These are phyloP conservation scores for Batillaria attramentaria DNA, from an alignment of 1,140 invertebrate species.

Conservation along the genomic window DNA sequence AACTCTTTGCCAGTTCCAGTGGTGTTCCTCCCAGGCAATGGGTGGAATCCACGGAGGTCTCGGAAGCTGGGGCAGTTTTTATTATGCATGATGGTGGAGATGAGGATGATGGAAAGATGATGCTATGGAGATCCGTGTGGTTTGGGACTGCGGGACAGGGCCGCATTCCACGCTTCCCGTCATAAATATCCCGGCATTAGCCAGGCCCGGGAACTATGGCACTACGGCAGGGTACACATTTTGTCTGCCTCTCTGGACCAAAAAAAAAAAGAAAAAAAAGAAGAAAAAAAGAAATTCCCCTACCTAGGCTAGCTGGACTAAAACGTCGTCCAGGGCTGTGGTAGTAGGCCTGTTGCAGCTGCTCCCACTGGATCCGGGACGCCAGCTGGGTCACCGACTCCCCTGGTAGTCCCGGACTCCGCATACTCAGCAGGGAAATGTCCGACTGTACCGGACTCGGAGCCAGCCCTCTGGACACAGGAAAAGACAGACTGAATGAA, in stretches of 20 bases:
- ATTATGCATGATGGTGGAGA: too few relatives aligned
- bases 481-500: neutral
- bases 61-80: too few relatives aligned
- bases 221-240: neutral
- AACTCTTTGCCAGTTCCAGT: too few relatives aligned
- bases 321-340: conserved; percentile 52
- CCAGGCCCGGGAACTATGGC: neutral
- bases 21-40: too few relatives aligned
- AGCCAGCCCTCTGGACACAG: conserved; percentile 56
- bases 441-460: conserved; percentile 68
- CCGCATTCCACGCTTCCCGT: too few relatives aligned
- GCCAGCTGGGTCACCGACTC: conserved; percentile 61
- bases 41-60: too few relatives aligned
- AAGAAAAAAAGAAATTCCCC: neutral
- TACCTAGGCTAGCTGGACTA: conserved; percentile 52
- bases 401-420: conserved; percentile 55
- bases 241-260: neutral
- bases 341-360: conserved; percentile 59
- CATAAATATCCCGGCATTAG: too few relatives aligned
- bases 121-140: too few relatives aligned
- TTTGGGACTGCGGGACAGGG: too few relatives aligned
- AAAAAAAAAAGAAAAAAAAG: too few relatives aligned
- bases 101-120: too few relatives aligned
- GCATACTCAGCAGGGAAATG: conserved; percentile 71
- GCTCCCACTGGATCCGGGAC: conserved; percentile 67